A percentile compares a stretch with the other conserved stretches of the same genome.
Evolutionary conservation across 2,888 invertebrate genomes (phyloP).

Genomic region (Dryobota labecula): DNA sequence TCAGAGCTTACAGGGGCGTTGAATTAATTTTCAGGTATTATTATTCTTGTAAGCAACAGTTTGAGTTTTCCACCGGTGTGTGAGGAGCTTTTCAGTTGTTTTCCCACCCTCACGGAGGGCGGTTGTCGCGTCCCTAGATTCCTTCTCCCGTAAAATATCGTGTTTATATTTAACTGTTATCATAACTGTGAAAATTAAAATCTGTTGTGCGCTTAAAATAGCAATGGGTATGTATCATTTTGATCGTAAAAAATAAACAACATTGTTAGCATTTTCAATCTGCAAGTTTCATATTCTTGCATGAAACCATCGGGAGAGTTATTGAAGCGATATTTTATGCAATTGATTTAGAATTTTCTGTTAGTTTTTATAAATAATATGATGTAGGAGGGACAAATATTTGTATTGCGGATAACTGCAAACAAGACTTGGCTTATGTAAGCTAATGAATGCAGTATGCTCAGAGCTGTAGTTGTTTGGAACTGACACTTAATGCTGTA

Average conservation of each 20-base stretch:
- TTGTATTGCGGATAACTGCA: constrained; percentile 15
- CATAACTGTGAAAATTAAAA: not conserved
- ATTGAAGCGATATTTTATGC: constrained; percentile 39
- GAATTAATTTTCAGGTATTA: constrained; percentile 20
- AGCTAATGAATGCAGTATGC: constrained; percentile 10
- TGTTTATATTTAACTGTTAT: constrained; percentile 14
- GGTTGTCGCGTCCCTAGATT: constrained; percentile 52
- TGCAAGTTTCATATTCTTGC: constrained; percentile 8
- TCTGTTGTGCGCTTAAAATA: not conserved
- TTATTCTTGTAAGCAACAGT: constrained; percentile 33
- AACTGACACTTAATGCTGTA: not conserved
- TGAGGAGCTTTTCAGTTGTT: constrained; percentile 58
- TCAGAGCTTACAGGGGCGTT: not conserved
- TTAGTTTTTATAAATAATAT: constrained; percentile 7
- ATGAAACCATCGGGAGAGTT: constrained; percentile 4
- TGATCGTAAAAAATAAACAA: not conserved
- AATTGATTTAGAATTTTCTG: constrained; percentile 6
- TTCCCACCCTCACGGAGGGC: constrained; percentile 61
- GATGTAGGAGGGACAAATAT: not conserved
- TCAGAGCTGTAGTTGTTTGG: not conserved
- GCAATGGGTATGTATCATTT: constrained; percentile 43
- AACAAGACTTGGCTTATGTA: constrained; percentile 17
- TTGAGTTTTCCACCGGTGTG: constrained; percentile 17
- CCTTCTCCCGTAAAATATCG: constrained; percentile 13
- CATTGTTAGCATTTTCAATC: not conserved